These are phyloP conservation scores for Venusia cambrica DNA, from an alignment of 2,888 invertebrate genomes.

Conservation along the genomic window DNA sequence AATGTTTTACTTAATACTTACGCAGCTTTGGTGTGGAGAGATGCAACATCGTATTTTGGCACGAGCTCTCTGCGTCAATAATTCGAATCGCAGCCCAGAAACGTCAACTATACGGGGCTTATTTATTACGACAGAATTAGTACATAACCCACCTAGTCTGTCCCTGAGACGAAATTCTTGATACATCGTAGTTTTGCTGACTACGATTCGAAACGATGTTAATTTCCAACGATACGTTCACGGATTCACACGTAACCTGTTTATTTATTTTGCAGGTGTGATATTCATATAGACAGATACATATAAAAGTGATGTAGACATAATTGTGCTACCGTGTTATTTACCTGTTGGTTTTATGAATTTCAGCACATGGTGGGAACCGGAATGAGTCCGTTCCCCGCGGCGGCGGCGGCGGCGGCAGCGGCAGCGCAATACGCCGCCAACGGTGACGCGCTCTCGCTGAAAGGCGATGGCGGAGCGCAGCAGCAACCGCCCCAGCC, in stretches of 20 bases:
- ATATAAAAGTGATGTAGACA: too few relatives aligned
- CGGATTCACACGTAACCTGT: constrained; percentile 18
- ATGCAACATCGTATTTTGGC: constrained; percentile 59
- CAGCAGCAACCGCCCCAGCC: constrained; percentile 62
- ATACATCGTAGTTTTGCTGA: constrained; percentile 38
- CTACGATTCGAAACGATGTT: constrained; percentile 30
- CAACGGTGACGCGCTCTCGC: constrained; percentile 78
- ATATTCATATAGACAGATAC: too few relatives aligned
- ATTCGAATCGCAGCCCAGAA: constrained; percentile 72
- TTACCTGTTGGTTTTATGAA: constrained; percentile 31
- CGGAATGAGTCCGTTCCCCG: constrained; percentile 88
- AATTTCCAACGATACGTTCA: constrained; percentile 25
- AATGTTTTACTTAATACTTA: constrained; percentile 11
- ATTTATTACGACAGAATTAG: constrained; percentile 73
- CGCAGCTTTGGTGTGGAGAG: constrained; percentile 23
- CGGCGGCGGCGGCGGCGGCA: constrained; percentile 83
- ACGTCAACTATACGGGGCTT: constrained; percentile 66
- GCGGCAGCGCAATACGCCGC: constrained; percentile 82
- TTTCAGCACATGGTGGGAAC: constrained; percentile 97
- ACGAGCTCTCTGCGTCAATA: constrained; percentile 65
- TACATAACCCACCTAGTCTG: constrained; percentile 48
- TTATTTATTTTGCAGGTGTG: constrained; percentile 2
- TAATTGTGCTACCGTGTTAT: too few relatives aligned
- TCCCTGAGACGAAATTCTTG: constrained; percentile 54
- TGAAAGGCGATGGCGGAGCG: constrained; percentile 68